Evolutionary conservation across 2,797 vertebrate genomes (phyloP).

Genomic region (Gymnodraco acuticeps): DNA sequence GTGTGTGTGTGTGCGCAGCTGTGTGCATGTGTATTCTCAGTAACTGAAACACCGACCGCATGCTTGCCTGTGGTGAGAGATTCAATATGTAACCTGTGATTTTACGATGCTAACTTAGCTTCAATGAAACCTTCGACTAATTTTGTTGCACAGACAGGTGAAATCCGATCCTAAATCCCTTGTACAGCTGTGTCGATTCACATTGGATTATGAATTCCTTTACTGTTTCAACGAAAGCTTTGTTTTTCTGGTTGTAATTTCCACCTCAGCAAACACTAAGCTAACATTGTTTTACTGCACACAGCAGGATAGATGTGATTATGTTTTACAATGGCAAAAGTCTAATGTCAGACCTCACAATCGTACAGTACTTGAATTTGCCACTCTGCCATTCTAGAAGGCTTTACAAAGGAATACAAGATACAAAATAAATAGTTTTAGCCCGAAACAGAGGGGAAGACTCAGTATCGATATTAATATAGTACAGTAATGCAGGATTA

Average conservation of each 20-base stretch:
- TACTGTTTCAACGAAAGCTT: neutral
- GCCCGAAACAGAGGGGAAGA: no score
- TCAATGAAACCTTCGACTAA: constrained; percentile 37
- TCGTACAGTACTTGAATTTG: neutral
- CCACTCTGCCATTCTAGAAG: neutral
- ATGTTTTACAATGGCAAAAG: neutral
- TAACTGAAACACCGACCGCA: constrained; percentile 43
- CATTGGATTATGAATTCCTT: neutral
- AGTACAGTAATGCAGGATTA: no score
- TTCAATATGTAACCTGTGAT: constrained; percentile 63
- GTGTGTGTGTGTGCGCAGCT: constrained; percentile 41
- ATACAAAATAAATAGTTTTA: neutral
- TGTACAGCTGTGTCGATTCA: neutral
- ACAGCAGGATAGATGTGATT: neutral
- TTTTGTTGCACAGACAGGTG: constrained; percentile 51
- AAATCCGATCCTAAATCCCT: constrained; percentile 12
- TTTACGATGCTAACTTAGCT: constrained; percentile 36
- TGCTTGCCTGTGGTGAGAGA: constrained; percentile 49
- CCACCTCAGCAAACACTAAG: neutral
- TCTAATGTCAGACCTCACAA: neutral
- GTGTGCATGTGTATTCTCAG: constrained; percentile 30
- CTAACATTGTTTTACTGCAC: neutral
- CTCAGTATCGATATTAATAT: no score
- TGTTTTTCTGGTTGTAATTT: constrained; percentile 7
- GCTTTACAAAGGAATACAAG: neutral